phyloP scores from a whole-genome alignment of 2,888 invertebrate genomes.

The Lepidochrysops patricia region DNA sequence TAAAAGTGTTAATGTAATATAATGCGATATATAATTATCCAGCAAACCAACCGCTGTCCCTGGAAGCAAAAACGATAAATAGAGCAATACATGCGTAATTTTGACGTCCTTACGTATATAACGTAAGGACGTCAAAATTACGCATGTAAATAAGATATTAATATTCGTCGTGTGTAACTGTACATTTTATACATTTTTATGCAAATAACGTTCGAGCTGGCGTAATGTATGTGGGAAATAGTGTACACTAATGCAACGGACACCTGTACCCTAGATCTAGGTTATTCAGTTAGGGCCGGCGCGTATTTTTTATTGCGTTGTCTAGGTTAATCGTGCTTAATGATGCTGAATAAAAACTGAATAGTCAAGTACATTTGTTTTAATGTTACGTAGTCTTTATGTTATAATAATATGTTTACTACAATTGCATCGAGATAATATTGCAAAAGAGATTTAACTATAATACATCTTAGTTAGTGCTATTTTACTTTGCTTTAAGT shows the following conservation, averaged over 20 bases:
- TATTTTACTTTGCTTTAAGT: too few relatives aligned
- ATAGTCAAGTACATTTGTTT: neutral
- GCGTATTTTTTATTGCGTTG: neutral
- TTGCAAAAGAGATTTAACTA: too few relatives aligned
- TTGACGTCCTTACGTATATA: too few relatives aligned
- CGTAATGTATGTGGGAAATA: slow-evolving; percentile 13
- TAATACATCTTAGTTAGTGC: too few relatives aligned
- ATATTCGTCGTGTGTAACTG: neutral
- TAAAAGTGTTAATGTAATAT: too few relatives aligned
- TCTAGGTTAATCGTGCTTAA: neutral
- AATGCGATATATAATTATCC: too few relatives aligned
- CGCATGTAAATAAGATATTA: neutral
- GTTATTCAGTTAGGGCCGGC: neutral
- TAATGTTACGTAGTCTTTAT: neutral
- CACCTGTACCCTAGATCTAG: slow-evolving; percentile 10
- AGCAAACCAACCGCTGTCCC: too few relatives aligned
- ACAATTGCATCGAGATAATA: too few relatives aligned
- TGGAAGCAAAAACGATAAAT: too few relatives aligned
- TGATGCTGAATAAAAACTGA: neutral
- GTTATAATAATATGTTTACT: too few relatives aligned
- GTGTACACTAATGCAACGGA: slow-evolving; percentile 5
- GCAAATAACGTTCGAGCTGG: neutral
- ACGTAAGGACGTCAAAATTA: neutral
- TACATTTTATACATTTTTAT: slow-evolving; percentile 10
- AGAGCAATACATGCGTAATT: neutral